phyloP scores from a whole-genome alignment of 1,140 invertebrate species.

The Drosophila tsacasi region DNA sequence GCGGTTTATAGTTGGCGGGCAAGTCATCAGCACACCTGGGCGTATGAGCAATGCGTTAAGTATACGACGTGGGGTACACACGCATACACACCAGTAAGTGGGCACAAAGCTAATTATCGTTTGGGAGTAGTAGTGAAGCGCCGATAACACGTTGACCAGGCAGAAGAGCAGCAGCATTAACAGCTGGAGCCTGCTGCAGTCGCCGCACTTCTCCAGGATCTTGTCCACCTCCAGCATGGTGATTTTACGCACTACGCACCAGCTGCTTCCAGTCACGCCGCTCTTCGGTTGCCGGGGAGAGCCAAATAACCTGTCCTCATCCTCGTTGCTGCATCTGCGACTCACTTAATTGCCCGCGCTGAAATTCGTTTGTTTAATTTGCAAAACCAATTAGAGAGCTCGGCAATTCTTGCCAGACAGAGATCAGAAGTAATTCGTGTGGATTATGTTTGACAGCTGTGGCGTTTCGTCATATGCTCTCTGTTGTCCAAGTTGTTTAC shows the following conservation, averaged over 20 bases:
- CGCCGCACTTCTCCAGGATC: conserved; percentile 87
- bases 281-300: neutral
- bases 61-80: conserved; percentile 3
- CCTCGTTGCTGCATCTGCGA: conserved; percentile 17
- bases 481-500: neutral
- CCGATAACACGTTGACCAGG: conserved; percentile 86
- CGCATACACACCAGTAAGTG: conserved; percentile 81
- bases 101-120: conserved; percentile 86
- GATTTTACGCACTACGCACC: conserved; percentile 1
- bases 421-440: conserved; percentile 29
- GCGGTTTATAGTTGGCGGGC: neutral
- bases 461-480: conserved; percentile 10
- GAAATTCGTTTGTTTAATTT: conserved; percentile 48
- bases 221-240: conserved; percentile 71
- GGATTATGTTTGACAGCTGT: conserved; percentile 44
- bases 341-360: conserved; percentile 24
- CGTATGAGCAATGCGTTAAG: conserved; percentile 32
- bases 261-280: conserved; percentile 21
- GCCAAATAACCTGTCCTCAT: conserved; percentile 1
- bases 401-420: conserved; percentile 6
- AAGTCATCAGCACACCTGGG: conserved; percentile 62
- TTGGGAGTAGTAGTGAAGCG: conserved; percentile 87
- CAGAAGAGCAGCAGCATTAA: conserved; percentile 87
- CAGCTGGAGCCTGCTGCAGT: conserved; percentile 87
- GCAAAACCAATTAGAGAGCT: conserved; percentile 54